Evolutionary conservation across 2,113 vertebrate species (phyloP).

Genomic region (Nothocercus nigrocapillus): DNA sequence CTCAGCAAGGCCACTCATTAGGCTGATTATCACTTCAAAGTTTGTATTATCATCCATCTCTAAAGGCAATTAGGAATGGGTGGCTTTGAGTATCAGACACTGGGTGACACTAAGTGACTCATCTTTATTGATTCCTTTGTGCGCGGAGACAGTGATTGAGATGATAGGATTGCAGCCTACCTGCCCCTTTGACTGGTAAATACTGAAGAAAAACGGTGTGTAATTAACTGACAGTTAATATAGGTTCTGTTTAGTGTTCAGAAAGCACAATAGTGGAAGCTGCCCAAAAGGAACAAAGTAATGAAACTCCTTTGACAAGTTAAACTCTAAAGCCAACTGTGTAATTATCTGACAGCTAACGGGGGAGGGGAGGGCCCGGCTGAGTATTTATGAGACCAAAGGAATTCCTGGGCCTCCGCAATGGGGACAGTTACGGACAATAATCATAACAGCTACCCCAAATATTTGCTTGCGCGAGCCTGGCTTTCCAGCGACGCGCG

Average conservation of each 20-base stretch:
- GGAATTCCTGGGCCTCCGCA: slow-evolving; percentile 70
- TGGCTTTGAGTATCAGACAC: slow-evolving; percentile 88
- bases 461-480: slow-evolving; percentile 67
- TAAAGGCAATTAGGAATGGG: slow-evolving; percentile 93
- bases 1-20: slow-evolving; percentile 86
- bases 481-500: not conserved
- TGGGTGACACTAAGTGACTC: slow-evolving; percentile 87
- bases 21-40: slow-evolving; percentile 92
- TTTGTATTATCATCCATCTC: slow-evolving; percentile 89
- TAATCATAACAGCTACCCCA: slow-evolving; percentile 67
- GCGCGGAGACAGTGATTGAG: slow-evolving; percentile 87
- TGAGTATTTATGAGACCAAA: slow-evolving; percentile 72
- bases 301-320: slow-evolving; percentile 80
- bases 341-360: slow-evolving; percentile 79
- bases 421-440: slow-evolving; percentile 67
- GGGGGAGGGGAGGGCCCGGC: slow-evolving; percentile 51
- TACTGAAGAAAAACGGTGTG: slow-evolving; percentile 89
- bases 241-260: slow-evolving; percentile 88
- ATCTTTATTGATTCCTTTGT: slow-evolving; percentile 90
- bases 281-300: slow-evolving; percentile 81
- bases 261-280: slow-evolving; percentile 80
- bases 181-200: slow-evolving; percentile 90
- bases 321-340: slow-evolving; percentile 84
- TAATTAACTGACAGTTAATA: slow-evolving; percentile 94
- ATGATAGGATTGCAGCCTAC: slow-evolving; percentile 82